Evolutionary conservation across 2,888 invertebrate genomes (phyloP).

Genomic region (Abscondita cerata): DNA sequence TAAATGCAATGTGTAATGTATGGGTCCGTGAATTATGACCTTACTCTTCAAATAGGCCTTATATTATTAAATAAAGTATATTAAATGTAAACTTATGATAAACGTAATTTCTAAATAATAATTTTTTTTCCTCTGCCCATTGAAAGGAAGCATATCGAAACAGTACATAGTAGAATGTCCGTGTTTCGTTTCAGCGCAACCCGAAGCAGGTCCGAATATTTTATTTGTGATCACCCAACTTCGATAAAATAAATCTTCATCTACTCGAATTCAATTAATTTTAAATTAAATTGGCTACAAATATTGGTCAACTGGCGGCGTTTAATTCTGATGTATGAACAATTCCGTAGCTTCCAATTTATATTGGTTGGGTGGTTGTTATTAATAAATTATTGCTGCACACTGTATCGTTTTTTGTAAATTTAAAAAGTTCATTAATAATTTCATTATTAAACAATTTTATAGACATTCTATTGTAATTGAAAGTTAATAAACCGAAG

Average conservation of each 20-base stretch:
- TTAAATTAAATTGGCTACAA: conserved; percentile 45
- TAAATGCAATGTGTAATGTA: too few relatives aligned
- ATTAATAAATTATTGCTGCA: neutral
- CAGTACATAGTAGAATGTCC: too few relatives aligned
- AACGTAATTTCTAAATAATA: too few relatives aligned
- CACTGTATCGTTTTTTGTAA: neutral
- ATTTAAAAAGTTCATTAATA: neutral
- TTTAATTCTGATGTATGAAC: neutral
- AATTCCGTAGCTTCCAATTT: neutral
- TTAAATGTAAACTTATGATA: too few relatives aligned
- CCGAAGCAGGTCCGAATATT: conserved; percentile 35
- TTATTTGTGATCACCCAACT: conserved; percentile 40
- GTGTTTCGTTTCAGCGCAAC: conserved; percentile 13
- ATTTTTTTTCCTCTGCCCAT: too few relatives aligned
- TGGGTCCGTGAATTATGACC: too few relatives aligned
- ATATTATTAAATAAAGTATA: too few relatives aligned
- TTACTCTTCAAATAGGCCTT: too few relatives aligned
- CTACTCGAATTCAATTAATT: conserved; percentile 45
- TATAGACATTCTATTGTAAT: neutral
- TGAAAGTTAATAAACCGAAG: conserved; percentile 6
- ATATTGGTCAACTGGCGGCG: conserved; percentile 31
- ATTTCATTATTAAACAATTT: neutral
- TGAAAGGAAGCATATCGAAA: too few relatives aligned
- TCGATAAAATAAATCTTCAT: conserved; percentile 45
- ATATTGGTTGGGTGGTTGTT: neutral